Conservation (phyloP, 2,113 vertebrate species). For the Leucosticte australis region DNA sequence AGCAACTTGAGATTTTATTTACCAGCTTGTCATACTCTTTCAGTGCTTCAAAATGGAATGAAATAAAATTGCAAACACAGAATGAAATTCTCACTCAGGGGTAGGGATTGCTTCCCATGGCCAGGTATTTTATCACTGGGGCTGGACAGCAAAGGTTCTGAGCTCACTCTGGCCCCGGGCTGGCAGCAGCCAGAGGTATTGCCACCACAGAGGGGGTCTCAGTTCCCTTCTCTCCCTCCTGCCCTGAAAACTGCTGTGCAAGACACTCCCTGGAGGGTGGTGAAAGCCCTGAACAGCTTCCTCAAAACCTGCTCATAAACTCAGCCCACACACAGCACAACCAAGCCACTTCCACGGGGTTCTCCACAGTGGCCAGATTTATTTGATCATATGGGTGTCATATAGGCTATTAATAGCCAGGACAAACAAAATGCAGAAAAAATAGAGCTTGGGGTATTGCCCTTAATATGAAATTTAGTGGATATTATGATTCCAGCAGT, state of each 20-base stretch:
- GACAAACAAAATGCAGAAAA: neutral
- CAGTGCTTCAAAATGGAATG: neutral
- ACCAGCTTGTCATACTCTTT: neutral
- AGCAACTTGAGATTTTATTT: neutral
- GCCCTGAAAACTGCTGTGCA: neutral
- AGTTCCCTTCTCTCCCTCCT: neutral
- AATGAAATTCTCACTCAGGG: neutral
- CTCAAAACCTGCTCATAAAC: neutral
- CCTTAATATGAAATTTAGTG: neutral
- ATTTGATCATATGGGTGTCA: neutral
- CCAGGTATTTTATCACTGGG: neutral
- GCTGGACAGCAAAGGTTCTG: neutral
- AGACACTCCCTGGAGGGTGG: neutral
- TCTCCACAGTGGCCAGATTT: neutral
- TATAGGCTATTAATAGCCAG: constrained; percentile 11
- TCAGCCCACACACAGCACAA: constrained; percentile 7
- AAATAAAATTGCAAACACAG: neutral
- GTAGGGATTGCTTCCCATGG: neutral
- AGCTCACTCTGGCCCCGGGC: rapidly evolving
- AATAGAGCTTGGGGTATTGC: neutral
- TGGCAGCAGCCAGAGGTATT: neutral
- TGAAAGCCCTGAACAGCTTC: constrained; percentile 7
- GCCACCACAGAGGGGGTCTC: neutral
- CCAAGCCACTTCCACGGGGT: neutral
- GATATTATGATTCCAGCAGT: neutral